phyloP scores from a whole-genome alignment of 2,888 invertebrate species.

The Campopleginae sp. region DNA sequence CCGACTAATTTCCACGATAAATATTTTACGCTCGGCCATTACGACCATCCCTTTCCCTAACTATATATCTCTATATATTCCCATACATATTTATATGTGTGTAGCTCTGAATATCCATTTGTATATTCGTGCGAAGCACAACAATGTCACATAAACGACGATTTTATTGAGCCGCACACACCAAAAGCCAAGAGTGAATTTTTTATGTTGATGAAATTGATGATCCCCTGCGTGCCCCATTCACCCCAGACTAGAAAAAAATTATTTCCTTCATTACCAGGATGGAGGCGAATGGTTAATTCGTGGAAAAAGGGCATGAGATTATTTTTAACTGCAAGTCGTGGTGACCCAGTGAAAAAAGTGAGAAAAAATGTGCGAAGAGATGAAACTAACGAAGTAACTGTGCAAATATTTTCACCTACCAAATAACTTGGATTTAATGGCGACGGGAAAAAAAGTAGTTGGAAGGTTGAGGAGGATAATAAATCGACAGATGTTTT shows the following conservation, averaged over 20 bases:
- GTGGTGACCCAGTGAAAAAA: not conserved
- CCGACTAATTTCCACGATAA: constrained; percentile 81
- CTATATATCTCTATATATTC: constrained; percentile 4
- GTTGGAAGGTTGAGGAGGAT: not conserved
- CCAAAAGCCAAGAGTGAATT: constrained; percentile 76
- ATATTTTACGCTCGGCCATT: constrained; percentile 81
- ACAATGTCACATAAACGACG: constrained; percentile 1
- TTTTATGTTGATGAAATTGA: constrained; percentile 75
- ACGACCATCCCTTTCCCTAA: constrained; percentile 73
- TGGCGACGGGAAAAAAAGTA: not conserved
- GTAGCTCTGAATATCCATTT: constrained; percentile 67
- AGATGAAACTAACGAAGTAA: not conserved
- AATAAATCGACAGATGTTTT: constrained; percentile 28
- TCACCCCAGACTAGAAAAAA: constrained; percentile 10
- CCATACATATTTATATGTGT: too few species aligned
- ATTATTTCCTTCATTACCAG: not conserved
- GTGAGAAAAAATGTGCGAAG: not conserved
- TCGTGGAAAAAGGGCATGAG: not conserved
- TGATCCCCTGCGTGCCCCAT: constrained; percentile 53
- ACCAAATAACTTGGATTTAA: not conserved
- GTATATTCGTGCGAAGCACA: constrained; percentile 34
- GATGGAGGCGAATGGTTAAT: not conserved
- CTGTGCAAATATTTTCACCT: not conserved
- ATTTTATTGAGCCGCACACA: constrained; percentile 58
- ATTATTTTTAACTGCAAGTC: not conserved